These are phyloP conservation scores for Drosophila trapezifrons DNA, from an alignment of 1,140 invertebrate genomes.

Conservation along the genomic window DNA sequence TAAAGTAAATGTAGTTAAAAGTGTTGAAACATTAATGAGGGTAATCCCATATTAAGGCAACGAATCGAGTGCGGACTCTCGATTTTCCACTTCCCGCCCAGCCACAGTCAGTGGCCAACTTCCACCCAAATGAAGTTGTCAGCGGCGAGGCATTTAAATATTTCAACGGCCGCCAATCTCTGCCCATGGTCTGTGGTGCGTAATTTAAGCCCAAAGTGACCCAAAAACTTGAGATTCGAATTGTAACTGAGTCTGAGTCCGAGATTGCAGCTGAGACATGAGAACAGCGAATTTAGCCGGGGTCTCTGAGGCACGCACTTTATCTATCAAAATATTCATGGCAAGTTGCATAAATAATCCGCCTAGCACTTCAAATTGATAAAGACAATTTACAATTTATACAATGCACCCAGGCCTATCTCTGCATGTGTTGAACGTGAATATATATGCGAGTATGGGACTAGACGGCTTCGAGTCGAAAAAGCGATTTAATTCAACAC, in stretches of 20 bases:
- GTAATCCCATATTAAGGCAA: constrained; percentile 7
- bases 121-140: constrained; percentile 71
- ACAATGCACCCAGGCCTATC: constrained; percentile 52
- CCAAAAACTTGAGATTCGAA: constrained; percentile 63
- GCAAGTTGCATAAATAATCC: constrained; percentile 80
- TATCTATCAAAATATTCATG: constrained; percentile 75
- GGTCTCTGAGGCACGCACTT: constrained; percentile 62
- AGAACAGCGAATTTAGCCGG: constrained; percentile 46
- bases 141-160: constrained; percentile 67
- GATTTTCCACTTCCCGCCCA: constrained; percentile 38
- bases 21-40: constrained; percentile 7
- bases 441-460: constrained; percentile 12
- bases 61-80: constrained; percentile 1
- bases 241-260: constrained; percentile 5
- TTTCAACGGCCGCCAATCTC: constrained; percentile 63
- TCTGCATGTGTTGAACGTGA: constrained; percentile 8
- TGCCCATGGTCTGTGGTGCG: constrained; percentile 61
- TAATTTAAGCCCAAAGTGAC: constrained; percentile 81
- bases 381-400: constrained; percentile 80
- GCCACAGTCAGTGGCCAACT: constrained; percentile 4
- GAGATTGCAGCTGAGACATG: constrained; percentile 28
- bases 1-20: not conserved
- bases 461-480: constrained; percentile 23
- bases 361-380: constrained; percentile 78
- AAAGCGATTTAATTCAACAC: constrained; percentile 61